Conservation (phyloP, 2,797 vertebrate genomes). For the Podargus strigoides region DNA sequence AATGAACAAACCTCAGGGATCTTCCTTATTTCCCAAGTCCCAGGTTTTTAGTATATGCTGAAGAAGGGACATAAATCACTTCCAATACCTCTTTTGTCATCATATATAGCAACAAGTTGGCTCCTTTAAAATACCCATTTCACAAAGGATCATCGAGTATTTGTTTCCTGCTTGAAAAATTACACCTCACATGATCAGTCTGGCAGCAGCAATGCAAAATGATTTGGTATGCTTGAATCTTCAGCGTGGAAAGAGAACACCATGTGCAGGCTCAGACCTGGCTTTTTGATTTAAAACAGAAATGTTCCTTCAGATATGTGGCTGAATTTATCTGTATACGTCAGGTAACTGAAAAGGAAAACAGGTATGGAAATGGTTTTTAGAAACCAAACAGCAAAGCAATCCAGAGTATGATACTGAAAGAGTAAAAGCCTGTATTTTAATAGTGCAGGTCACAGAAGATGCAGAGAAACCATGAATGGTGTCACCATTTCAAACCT, state of each 20-base stretch:
- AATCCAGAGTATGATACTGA: background rate
- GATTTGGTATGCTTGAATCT: background rate
- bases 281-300: background rate
- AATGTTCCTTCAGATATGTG: background rate
- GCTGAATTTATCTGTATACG: background rate
- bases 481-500: background rate
- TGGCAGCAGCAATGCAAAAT: background rate
- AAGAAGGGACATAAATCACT: background rate
- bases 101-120: background rate
- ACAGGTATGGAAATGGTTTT: background rate
- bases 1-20: background rate
- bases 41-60: background rate
- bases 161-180: background rate
- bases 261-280: background rate
- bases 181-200: background rate
- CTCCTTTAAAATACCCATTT: background rate
- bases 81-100: background rate
- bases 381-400: background rate
- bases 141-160: background rate
- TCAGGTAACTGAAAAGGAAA: background rate
- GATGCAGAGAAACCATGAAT: background rate
- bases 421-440: background rate
- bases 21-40: background rate
- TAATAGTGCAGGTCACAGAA: background rate
- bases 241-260: background rate